A percentile compares a stretch with the other conserved stretches of the same genome.
These are phyloP conservation scores for Anniella stebbinsi DNA, from an alignment of 2,797 vertebrate species.

Conservation along the genomic window DNA sequence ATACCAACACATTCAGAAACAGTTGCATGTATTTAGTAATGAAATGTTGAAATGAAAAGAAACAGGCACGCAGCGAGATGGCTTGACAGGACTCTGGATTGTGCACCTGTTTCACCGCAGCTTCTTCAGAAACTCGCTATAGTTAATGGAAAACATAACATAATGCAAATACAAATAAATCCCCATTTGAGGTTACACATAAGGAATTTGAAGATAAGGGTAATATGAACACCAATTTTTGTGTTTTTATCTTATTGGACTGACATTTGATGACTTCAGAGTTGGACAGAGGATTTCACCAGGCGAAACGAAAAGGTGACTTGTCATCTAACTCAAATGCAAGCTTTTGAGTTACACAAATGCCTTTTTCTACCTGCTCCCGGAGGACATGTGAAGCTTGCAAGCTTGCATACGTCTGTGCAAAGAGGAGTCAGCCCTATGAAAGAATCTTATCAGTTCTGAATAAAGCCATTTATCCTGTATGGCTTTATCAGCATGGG, in stretches of 20 bases:
- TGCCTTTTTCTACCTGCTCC: neutral
- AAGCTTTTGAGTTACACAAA: neutral
- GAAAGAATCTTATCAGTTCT: neutral
- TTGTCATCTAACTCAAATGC: neutral
- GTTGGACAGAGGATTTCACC: neutral
- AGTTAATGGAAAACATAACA: no score
- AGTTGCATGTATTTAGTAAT: no score
- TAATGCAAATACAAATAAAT: no score
- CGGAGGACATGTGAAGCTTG: neutral
- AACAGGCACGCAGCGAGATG: no score
- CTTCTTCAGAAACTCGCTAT: no score
- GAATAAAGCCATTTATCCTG: neutral
- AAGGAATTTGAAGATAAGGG: no score
- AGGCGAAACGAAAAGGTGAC: neutral
- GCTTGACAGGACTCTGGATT: no score
- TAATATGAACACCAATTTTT: no score
- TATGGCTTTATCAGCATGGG: neutral
- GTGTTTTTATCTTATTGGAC: neutral
- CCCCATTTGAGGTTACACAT: no score
- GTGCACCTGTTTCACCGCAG: no score
- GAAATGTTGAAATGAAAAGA: no score
- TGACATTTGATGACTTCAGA: neutral
- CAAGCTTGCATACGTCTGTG: neutral
- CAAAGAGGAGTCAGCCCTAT: neutral
- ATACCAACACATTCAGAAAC: no score